These are phyloP conservation scores for Tetranychus piercei DNA, from an alignment of 2,888 invertebrate species.

Conservation along the genomic window DNA sequence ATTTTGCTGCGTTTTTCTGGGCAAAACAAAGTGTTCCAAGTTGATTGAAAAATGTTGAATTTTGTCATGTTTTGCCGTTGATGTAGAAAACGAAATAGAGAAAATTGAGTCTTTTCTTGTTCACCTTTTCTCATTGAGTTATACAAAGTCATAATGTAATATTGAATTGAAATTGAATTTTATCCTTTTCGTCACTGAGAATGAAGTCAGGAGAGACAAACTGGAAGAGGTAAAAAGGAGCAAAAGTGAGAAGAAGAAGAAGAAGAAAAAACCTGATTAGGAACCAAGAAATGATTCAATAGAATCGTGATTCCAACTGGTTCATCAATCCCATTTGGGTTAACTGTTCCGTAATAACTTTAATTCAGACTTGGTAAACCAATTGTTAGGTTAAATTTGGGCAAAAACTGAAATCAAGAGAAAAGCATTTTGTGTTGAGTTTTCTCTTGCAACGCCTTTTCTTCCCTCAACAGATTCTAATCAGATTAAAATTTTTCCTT, in stretches of 20 bases:
- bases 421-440: not conserved
- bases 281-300: not conserved
- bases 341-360: constrained; percentile 1
- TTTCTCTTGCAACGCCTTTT: not conserved
- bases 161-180: not conserved
- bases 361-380: not conserved
- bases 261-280: not conserved
- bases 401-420: not conserved
- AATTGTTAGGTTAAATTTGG: not conserved
- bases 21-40: no score
- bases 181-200: not conserved
- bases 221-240: no score
- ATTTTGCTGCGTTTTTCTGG: no score
- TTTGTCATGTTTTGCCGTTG: no score
- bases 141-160: not conserved
- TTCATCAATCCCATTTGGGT: not conserved
- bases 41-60: no score
- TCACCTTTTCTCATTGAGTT: not conserved
- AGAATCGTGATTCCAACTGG: not conserved
- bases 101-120: no score
- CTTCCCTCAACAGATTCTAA: not conserved
- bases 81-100: no score
- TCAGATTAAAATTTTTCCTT: not conserved
- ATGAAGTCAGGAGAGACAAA: no score
- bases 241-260: no score